A percentile compares a stretch with the other conserved stretches of the same genome.
These are phyloP conservation scores for Monochamus saltuarius DNA, from an alignment of 1,140 invertebrate genomes.

Conservation along the genomic window DNA sequence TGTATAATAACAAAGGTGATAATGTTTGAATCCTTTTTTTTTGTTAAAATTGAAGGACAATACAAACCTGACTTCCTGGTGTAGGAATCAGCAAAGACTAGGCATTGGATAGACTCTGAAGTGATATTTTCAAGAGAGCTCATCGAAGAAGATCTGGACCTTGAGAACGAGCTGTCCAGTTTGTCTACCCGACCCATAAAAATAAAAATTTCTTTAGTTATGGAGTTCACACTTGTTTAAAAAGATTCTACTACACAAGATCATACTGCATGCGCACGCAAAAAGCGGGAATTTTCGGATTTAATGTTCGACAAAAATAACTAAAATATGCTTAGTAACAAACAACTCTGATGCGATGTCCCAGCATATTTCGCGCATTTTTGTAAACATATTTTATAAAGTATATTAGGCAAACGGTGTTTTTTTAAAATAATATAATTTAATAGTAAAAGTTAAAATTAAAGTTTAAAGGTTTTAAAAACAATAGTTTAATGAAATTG, in stretches of 20 bases:
- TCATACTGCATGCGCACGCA: conserved; percentile 3
- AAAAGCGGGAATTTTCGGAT: neutral
- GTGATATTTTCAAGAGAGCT: conserved; percentile 96
- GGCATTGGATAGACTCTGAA: conserved; percentile 92
- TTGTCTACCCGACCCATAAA: conserved; percentile 84
- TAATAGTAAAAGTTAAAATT: conserved; percentile 21
- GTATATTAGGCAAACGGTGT: too few species aligned
- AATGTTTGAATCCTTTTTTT: too few species aligned
- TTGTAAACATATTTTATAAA: too few species aligned
- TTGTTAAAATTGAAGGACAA: too few species aligned
- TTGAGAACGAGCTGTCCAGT: conserved; percentile 92
- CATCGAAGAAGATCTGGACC: conserved; percentile 95
- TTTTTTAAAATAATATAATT: conserved; percentile 23
- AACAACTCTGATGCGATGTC: too few species aligned
- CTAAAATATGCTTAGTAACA: too few species aligned
- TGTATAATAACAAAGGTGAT: neutral
- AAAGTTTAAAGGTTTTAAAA: conserved; percentile 8
- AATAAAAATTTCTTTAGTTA: conserved; percentile 45
- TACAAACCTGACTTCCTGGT: conserved; percentile 85
- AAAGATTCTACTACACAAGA: conserved; percentile 9
- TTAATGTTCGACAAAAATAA: neutral
- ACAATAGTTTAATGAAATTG: neutral
- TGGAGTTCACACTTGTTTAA: conserved; percentile 7
- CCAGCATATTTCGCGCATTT: too few species aligned
- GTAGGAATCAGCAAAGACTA: conserved; percentile 94